Percentiles rank a stretch among this genome's conserved stretches.
Conservation (phyloP, 2,888 invertebrate genomes). For the Mesopsocus fuscifrons region DNA sequence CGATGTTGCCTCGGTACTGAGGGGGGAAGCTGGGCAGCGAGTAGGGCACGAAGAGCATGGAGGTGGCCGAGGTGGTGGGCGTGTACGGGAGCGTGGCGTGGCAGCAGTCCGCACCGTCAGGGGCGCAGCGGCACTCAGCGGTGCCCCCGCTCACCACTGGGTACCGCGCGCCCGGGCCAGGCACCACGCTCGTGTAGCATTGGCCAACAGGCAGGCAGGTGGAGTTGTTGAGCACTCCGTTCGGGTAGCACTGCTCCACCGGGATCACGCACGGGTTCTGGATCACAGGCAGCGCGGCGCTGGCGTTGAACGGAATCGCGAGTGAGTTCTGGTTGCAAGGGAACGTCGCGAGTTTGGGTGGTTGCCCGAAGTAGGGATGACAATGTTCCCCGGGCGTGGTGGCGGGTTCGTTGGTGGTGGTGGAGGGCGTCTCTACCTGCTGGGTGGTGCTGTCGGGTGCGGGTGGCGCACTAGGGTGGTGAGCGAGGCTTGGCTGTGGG, state of each 20-base stretch:
- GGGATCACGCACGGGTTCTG: conserved; percentile 9
- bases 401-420: conserved; percentile 5
- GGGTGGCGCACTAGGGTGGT: conserved; percentile 21
- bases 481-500: conserved; percentile 16
- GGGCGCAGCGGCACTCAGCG: conserved; percentile 8
- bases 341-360: conserved; percentile 4
- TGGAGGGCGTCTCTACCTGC: conserved; percentile 20
- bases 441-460: conserved; percentile 27
- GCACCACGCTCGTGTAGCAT: conserved; percentile 10
- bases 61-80: conserved; percentile 18
- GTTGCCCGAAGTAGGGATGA: conserved; percentile 1
- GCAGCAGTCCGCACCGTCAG: conserved; percentile 12
- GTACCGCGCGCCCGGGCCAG: conserved; percentile 7
- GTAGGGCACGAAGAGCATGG: conserved; percentile 31
- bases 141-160: background rate
- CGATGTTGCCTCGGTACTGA: conserved; percentile 15
- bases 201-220: conserved; percentile 7
- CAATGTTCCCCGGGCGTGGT: background rate
- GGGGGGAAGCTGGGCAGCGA: conserved; percentile 27
- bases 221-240: conserved; percentile 1
- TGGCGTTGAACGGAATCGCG: background rate
- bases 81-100: conserved; percentile 11
- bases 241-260: conserved; percentile 8
- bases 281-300: conserved; percentile 2
- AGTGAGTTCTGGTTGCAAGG: conserved; percentile 7